A percentile compares a stretch with the other conserved stretches of the same genome.
Evolutionary conservation across 53 echinoderm and acorn worm genomes (phyloP).

Genomic region (Arbacia lixula): DNA sequence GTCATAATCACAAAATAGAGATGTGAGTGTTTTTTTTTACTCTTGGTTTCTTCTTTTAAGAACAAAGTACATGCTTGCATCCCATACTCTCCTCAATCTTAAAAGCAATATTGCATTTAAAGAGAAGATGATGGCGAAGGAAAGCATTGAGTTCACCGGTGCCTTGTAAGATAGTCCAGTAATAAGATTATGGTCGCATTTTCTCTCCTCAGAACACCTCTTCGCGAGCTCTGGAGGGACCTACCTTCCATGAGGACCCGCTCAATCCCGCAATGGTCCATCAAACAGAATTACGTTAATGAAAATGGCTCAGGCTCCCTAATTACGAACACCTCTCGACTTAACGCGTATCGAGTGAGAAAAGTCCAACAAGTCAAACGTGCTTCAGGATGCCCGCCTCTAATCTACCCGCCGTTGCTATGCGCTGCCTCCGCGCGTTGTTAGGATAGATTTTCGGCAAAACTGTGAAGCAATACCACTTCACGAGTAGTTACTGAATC

Average conservation of each 20-base stretch:
- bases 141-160: too few relatives aligned
- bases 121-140: too few relatives aligned
- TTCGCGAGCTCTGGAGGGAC: too few relatives aligned
- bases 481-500: neutral
- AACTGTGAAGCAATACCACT: neutral
- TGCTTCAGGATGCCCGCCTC: neutral
- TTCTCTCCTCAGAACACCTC: too few relatives aligned
- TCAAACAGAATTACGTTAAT: constrained; percentile 57
- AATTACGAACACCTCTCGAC: constrained; percentile 50
- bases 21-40: too few relatives aligned
- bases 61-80: too few relatives aligned
- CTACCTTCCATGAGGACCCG: too few relatives aligned
- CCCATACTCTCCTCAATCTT: too few relatives aligned
- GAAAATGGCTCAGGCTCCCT: constrained; percentile 54
- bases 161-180: constrained; percentile 22
- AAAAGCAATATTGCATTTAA: too few relatives aligned
- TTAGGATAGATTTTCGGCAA: neutral
- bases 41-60: too few relatives aligned
- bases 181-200: constrained; percentile 32
- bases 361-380: constrained; percentile 44
- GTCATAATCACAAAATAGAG: too few relatives aligned
- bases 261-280: constrained; percentile 17
- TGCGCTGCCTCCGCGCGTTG: constrained; percentile 30
- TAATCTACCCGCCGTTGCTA: constrained; percentile 19
- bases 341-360: constrained; percentile 49